These are phyloP conservation scores for Empidonax alnorum DNA, from an alignment of 2,113 vertebrate species.

Conservation along the genomic window DNA sequence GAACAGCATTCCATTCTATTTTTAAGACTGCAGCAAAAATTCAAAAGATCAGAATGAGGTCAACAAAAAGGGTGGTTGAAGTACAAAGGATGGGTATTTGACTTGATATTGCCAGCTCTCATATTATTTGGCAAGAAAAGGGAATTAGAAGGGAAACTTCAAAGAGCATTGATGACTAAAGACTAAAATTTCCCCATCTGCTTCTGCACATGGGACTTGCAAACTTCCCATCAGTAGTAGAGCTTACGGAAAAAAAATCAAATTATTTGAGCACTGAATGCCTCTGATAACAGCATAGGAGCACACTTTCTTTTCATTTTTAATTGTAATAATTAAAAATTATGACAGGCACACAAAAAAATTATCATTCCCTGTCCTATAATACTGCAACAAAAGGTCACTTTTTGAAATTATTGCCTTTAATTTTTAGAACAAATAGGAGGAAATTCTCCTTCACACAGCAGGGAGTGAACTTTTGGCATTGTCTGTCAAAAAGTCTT, in stretches of 20 bases:
- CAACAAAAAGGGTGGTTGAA: not conserved
- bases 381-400: slow-evolving; percentile 25
- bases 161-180: slow-evolving; percentile 60
- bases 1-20: not conserved
- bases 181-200: slow-evolving; percentile 19
- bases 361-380: not conserved
- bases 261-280: not conserved
- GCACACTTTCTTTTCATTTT: not conserved
- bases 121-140: slow-evolving; percentile 63
- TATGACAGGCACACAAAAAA: not conserved
- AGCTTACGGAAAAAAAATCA: not conserved
- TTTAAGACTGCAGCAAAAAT: slow-evolving; percentile 16
- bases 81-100: not conserved
- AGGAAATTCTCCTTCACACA: not conserved
- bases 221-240: not conserved
- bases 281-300: not conserved
- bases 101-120: slow-evolving; percentile 20
- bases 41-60: not conserved
- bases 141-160: slow-evolving; percentile 56
- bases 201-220: slow-evolving; percentile 22
- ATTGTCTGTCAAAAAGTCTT: not conserved
- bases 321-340: slow-evolving; percentile 34
- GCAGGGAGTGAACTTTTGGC: not conserved
- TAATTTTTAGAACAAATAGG: slow-evolving; percentile 21
- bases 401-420: not conserved